Conservation (phyloP, 2,113 vertebrate genomes). For the Epinephelus moara region DNA sequence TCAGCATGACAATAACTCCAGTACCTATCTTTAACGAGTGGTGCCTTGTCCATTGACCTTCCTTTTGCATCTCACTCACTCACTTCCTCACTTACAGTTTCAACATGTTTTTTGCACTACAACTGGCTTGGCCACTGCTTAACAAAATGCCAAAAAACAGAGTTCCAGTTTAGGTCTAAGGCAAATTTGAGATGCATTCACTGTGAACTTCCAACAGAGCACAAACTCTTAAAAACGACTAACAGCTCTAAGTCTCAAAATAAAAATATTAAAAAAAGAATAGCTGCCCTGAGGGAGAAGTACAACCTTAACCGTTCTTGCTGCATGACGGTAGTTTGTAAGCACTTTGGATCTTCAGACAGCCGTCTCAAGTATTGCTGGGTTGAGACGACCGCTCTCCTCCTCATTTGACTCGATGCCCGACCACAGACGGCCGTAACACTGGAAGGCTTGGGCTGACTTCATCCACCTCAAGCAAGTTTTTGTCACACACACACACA, state of each 20-base stretch:
- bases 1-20: constrained; percentile 48
- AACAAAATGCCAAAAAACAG: constrained; percentile 63
- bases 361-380: constrained; percentile 66
- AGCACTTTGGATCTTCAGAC: constrained; percentile 83
- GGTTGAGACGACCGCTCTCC: constrained; percentile 48
- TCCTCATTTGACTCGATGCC: constrained; percentile 43
- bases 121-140: constrained; percentile 54
- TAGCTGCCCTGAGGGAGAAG: constrained; percentile 80
- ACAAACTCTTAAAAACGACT: constrained; percentile 57
- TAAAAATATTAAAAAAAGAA: constrained; percentile 36
- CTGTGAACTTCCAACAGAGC: constrained; percentile 56
- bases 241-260: constrained; percentile 45
- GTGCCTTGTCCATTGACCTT: constrained; percentile 46
- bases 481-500: neutral
- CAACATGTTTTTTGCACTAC: constrained; percentile 28
- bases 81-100: constrained; percentile 54
- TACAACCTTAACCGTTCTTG: constrained; percentile 54
- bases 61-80: constrained; percentile 50
- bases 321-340: constrained; percentile 60
- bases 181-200: constrained; percentile 80
- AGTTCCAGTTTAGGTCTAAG: constrained; percentile 80
- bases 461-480: constrained; percentile 73
- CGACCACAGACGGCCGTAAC: constrained; percentile 62
- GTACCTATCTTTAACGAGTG: constrained; percentile 59
- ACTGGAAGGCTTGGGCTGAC: constrained; percentile 74